These are phyloP conservation scores for Ispidina picta DNA, from an alignment of 2,797 vertebrate genomes.

Conservation along the genomic window DNA sequence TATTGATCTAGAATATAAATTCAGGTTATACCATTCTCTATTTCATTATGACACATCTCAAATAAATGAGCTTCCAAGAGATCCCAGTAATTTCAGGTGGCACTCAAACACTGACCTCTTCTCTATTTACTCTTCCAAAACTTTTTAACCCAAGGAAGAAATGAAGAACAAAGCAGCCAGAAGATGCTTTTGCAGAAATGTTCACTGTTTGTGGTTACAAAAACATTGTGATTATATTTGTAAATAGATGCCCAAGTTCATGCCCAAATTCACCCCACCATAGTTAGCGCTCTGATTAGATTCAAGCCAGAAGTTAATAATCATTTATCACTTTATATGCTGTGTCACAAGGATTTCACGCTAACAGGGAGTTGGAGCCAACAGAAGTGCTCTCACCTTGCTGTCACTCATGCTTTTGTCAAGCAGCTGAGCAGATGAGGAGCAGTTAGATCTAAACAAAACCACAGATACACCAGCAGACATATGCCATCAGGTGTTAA, in stretches of 20 bases:
- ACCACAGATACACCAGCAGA: not conserved
- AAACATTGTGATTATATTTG: not conserved
- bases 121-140: not conserved
- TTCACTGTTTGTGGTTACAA: not conserved
- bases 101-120: not conserved
- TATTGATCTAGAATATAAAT: not conserved
- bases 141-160: not conserved
- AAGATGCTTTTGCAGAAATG: not conserved
- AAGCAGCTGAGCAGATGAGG: not conserved
- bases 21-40: not conserved
- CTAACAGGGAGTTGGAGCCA: not conserved
- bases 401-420: not conserved
- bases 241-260: not conserved
- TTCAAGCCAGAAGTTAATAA: not conserved
- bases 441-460: not conserved
- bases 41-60: not conserved
- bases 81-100: not conserved
- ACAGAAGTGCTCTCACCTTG: not conserved
- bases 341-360: not conserved
- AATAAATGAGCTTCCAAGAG: not conserved
- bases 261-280: not conserved
- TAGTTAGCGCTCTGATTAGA: not conserved
- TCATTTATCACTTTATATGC: not conserved
- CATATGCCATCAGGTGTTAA: not conserved
- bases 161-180: not conserved